A percentile compares a stretch with the other conserved stretches of the same genome.
Evolutionary conservation across 37 sponge, comb jelly and placozoan genomes (phyloP).

Genomic region (Ephydatia muelleri): DNA sequence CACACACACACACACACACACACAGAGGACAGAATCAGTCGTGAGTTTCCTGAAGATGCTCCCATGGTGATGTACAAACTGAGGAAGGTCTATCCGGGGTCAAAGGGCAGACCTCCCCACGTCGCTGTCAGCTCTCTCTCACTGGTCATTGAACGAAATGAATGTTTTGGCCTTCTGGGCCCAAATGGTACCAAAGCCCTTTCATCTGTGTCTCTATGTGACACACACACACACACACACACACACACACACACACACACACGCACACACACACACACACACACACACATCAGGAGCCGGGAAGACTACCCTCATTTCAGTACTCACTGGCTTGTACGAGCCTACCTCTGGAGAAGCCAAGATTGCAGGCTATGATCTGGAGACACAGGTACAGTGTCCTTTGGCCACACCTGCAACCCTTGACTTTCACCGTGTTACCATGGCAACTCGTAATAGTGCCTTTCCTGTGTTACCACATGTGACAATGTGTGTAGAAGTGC

Average conservation of each 20-base stretch:
- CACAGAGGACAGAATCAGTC: conserved; percentile 34
- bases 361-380: conserved; percentile 67
- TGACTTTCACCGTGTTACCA: not conserved
- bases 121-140: conserved; percentile 75
- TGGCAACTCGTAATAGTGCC: not conserved
- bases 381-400: conserved; percentile 39
- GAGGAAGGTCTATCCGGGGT: conserved; percentile 74
- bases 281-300: conserved; percentile 68
- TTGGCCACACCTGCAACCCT: not conserved
- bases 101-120: conserved; percentile 51
- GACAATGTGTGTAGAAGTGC: too few species aligned
- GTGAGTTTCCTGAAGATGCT: conserved; percentile 41
- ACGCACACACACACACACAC: not conserved
- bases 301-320: conserved; percentile 84
- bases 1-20: conserved; percentile 2
- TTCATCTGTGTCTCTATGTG: not conserved
- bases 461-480: too few species aligned
- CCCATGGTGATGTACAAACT: conserved; percentile 73
- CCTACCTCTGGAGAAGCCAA: conserved; percentile 66
- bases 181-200: conserved; percentile 55
- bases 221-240: not conserved
- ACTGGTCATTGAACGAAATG: conserved; percentile 65
- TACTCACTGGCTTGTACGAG: conserved; percentile 76
- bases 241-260: not conserved
- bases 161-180: conserved; percentile 84